Percentiles rank a stretch among this genome's conserved stretches.
Conservation (phyloP, 2,888 invertebrate genomes). For the Heliothis peltigera region DNA sequence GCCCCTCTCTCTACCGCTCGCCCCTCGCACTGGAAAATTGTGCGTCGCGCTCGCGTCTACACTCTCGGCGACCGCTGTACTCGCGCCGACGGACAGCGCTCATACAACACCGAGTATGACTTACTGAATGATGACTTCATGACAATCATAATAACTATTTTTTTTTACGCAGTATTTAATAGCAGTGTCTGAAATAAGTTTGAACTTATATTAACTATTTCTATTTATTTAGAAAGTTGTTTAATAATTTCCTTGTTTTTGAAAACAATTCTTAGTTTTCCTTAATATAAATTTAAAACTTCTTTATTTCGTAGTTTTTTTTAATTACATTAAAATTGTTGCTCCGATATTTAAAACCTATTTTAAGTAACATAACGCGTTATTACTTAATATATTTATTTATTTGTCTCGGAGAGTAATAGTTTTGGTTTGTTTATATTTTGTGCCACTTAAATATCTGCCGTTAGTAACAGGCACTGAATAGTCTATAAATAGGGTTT, state of each 20-base stretch:
- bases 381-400: no score
- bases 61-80: constrained; percentile 46
- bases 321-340: no score
- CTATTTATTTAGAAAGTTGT: not conserved
- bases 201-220: not conserved
- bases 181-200: constrained; percentile 3
- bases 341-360: no score
- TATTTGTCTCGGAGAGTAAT: no score
- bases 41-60: constrained; percentile 61
- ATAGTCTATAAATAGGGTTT: no score
- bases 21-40: constrained; percentile 29
- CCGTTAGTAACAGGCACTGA: no score
- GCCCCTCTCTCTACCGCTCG: constrained; percentile 51
- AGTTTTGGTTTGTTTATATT: no score
- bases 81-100: constrained; percentile 52
- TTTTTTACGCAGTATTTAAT: not conserved
- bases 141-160: not conserved
- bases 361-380: no score
- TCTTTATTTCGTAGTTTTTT: no score
- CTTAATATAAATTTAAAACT: no score
- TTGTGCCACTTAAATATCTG: no score
- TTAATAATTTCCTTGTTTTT: not conserved
- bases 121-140: constrained; percentile 21
- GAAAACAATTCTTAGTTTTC: no score
- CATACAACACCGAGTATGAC: constrained; percentile 17